phyloP scores from a whole-genome alignment of 2,113 vertebrate species.

The Bubo scandiacus region DNA sequence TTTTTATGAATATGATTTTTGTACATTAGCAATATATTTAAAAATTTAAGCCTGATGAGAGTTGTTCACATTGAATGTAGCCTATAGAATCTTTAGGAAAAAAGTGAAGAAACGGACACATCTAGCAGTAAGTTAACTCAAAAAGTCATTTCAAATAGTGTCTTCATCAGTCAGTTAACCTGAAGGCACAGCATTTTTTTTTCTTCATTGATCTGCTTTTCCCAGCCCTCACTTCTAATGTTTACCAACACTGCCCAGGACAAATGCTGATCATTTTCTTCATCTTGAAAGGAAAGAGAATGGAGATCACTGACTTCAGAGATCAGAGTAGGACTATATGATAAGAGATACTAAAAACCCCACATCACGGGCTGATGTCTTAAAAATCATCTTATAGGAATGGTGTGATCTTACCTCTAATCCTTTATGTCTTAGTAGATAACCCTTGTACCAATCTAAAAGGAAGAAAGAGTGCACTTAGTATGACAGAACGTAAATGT shows the following conservation, averaged over 20 bases:
- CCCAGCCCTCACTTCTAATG: background rate
- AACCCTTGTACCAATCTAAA: conserved; percentile 92
- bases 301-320: background rate
- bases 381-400: background rate
- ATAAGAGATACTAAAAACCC: background rate
- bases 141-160: background rate
- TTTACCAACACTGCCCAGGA: background rate
- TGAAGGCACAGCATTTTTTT: background rate
- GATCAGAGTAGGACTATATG: background rate
- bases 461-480: conserved; percentile 35
- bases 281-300: background rate
- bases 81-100: background rate
- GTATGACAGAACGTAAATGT: background rate
- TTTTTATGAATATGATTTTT: background rate
- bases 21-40: background rate
- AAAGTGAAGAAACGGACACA: background rate
- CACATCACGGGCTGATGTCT: background rate
- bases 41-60: background rate
- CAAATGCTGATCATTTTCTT: background rate
- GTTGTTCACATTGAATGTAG: background rate
- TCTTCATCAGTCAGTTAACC: background rate
- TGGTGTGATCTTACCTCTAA: conserved; percentile 75
- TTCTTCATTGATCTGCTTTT: background rate
- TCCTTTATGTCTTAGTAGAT: conserved; percentile 83
- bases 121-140: background rate